Percentiles rank a stretch among this genome's conserved stretches.
phyloP scores from a whole-genome alignment of 2,113 vertebrate genomes.

The Ageneiosus marmoratus region DNA sequence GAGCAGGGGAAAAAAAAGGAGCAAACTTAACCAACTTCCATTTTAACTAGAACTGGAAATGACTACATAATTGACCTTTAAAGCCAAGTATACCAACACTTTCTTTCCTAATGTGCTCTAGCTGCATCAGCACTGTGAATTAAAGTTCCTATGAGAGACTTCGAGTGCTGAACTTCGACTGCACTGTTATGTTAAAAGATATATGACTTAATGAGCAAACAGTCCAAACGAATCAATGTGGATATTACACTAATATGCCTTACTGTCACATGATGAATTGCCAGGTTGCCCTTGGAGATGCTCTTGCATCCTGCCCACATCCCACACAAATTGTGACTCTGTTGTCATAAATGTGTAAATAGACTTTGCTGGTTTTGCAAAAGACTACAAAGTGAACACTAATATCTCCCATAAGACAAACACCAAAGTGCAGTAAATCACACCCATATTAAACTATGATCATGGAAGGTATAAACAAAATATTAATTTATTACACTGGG shows the following conservation, averaged over 20 bases:
- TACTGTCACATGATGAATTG: conserved; percentile 45
- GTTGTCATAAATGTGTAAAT: conserved; percentile 35
- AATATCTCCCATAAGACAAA: conserved; percentile 18
- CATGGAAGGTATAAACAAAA: conserved; percentile 8
- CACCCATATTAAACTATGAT: conserved; percentile 22
- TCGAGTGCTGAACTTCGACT: conserved; percentile 8
- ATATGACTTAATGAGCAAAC: conserved; percentile 40
- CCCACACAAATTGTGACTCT: conserved; percentile 26
- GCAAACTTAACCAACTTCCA: conserved; percentile 8
- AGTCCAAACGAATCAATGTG: conserved; percentile 38
- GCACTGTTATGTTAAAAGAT: conserved; percentile 32
- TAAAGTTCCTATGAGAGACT: conserved; percentile 20
- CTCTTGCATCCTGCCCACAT: conserved; percentile 24
- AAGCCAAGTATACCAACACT: conserved; percentile 9
- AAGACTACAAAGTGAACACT: neutral
- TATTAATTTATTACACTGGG: conserved; percentile 14
- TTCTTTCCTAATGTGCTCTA: conserved; percentile 8
- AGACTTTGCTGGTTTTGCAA: conserved; percentile 17
- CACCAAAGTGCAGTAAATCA: conserved; percentile 10
- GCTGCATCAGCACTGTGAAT: conserved; percentile 34
- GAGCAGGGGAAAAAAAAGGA: neutral
- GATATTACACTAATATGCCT: conserved; percentile 49
- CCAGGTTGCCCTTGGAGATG: conserved; percentile 34
- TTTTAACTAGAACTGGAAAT: conserved; percentile 3
- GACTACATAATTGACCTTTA: conserved; percentile 23